Base-by-base conservation (phyloP, 1,140 invertebrate species). In the Phenacoccus solenopsis region DNA sequence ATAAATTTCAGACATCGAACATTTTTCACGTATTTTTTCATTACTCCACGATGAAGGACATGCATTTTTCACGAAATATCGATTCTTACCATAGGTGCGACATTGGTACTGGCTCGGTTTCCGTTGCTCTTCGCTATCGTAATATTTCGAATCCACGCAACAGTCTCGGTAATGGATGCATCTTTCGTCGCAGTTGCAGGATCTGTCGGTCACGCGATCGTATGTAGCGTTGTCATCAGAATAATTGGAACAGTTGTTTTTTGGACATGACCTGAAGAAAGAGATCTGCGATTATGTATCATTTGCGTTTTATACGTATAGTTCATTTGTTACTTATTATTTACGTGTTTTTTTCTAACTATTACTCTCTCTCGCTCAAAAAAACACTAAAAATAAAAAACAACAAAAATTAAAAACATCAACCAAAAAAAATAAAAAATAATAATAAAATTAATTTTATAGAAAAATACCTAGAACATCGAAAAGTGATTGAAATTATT, bases 91-190 rank as follows among this genome's bases (percentile, higher is more conserved):
- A 2, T 16, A 10, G 3, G 13, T 3, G 16, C 20, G 38, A n/a
- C 38, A 49, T 49, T 49, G 12, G 16, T 49, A 49, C 3, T 9
- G 3, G 12, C 13, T 49, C 57, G 16, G 70, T 75, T 28, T 70
- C 57, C 1, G 73, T 69, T 81, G 77, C 69, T 79, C 74, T 0
- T 70, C 70, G 0, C 73, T 49, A 21, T 76, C 71, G 72, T 77
- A 80, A 2, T 74, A 74, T 1, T 73, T 70, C 0, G 81, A 80
- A 71, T 84, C 82, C 0, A 79, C 73, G 72, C 83, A 84, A 73
- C 82, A 84, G 74, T 84, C 82, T 24, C 82, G 81, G 71, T 81
- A 83, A 1, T 76, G 72, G n/a, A 74, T 72, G 72, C 82, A 84
- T 4, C 75, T 73, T 27, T 78, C 73, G 73, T 84, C 82, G 72